Evolutionary conservation across 2,113 vertebrate genomes (phyloP).

Genomic region (Antidorcas marsupialis): DNA sequence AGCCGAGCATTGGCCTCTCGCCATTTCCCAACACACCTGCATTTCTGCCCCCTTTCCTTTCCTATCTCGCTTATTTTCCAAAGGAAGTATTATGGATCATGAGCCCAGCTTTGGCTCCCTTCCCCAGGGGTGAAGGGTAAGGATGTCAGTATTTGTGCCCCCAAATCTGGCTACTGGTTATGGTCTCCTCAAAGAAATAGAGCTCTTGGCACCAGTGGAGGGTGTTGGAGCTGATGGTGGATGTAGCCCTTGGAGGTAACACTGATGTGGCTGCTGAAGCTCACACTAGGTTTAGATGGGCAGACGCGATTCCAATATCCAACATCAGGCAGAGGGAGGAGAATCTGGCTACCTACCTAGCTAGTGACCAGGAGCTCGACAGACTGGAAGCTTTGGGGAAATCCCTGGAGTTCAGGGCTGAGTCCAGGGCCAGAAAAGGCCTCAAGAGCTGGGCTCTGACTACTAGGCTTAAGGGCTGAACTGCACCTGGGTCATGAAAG

Average conservation of each 20-base stretch:
- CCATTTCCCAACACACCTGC: not conserved
- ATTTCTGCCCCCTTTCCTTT: not conserved
- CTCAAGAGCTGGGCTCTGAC: not conserved
- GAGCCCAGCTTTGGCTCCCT: not conserved
- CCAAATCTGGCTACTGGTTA: not conserved
- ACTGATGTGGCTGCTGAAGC: not conserved
- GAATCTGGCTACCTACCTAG: not conserved
- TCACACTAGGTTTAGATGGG: not conserved
- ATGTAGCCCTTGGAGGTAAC: fast-evolving
- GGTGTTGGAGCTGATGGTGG: not conserved
- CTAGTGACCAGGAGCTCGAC: not conserved
- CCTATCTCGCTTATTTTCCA: not conserved
- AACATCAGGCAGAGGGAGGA: not conserved
- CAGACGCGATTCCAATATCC: not conserved
- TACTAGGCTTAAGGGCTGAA: not conserved
- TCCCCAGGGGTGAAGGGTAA: not conserved
- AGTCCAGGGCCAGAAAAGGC: not conserved
- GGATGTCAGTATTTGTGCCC: not conserved
- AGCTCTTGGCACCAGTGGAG: not conserved
- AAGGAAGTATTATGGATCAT: not conserved
- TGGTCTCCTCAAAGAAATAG: not conserved
- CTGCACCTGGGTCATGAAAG: not conserved
- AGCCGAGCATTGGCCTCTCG: not conserved
- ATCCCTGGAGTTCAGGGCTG: not conserved
- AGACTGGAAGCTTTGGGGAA: not conserved